Evolutionary conservation across 2,888 invertebrate genomes (phyloP).

Genomic region (Drosophila kambysellisi): DNA sequence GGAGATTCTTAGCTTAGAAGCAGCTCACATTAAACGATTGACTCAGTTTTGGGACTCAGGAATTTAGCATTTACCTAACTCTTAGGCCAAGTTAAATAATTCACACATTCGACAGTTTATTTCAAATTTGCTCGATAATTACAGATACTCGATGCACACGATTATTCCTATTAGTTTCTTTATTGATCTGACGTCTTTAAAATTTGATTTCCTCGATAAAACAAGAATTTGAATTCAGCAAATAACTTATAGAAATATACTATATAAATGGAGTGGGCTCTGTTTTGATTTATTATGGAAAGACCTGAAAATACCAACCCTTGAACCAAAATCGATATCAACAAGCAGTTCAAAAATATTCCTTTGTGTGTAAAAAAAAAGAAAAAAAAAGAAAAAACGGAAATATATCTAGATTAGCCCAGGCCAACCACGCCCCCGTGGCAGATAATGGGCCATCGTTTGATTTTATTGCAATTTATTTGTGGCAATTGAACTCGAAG

Average conservation of each 20-base stretch:
- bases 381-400: too few species aligned
- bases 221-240: neutral
- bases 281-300: neutral
- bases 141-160: neutral
- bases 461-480: slow-evolving; percentile 24
- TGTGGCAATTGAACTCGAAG: slow-evolving; percentile 14
- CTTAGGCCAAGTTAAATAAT: neutral
- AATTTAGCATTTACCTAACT: neutral
- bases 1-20: neutral
- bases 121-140: neutral
- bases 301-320: neutral
- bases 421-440: too few species aligned
- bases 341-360: too few species aligned
- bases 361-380: too few species aligned
- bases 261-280: neutral
- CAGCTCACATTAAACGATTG: slow-evolving; percentile 1
- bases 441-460: neutral
- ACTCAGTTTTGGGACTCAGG: neutral
- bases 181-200: neutral
- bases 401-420: neutral
- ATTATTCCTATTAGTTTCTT: neutral
- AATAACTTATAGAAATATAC: neutral
- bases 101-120: neutral
- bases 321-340: neutral
- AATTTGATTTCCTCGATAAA: neutral